These are phyloP conservation scores for Bombycilla garrulus DNA, from an alignment of 2,113 vertebrate species.

Conservation along the genomic window DNA sequence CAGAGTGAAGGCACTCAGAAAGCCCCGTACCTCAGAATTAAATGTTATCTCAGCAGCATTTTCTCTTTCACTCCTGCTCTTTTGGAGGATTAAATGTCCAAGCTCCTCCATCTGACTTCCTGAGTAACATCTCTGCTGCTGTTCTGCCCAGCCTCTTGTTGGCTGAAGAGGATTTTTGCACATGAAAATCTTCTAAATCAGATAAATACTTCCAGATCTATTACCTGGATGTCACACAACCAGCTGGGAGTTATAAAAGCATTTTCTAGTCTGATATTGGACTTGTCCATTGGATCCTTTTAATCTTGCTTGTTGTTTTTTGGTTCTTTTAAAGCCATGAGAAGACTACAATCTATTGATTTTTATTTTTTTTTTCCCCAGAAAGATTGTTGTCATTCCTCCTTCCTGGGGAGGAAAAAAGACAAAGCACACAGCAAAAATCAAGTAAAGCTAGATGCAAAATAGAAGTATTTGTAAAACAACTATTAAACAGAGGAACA, in stretches of 20 bases:
- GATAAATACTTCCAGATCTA: not conserved
- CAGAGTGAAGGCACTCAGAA: not conserved
- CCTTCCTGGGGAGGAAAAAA: not conserved
- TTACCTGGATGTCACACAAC: not conserved
- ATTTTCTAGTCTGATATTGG: not conserved
- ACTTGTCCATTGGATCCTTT: not conserved
- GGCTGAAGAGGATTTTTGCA: not conserved
- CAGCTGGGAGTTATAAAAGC: not conserved
- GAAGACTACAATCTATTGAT: not conserved
- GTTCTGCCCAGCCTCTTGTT: not conserved
- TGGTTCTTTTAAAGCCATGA: not conserved
- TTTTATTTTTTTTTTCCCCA: not conserved
- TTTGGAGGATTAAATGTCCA: not conserved
- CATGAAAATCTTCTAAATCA: not conserved
- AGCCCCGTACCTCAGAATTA: not conserved
- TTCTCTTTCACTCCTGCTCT: not conserved
- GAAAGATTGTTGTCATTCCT: not conserved
- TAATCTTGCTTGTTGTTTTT: not conserved
- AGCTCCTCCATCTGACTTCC: not conserved
- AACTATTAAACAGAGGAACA: not conserved
- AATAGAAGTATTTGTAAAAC: not conserved
- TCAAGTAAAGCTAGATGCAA: not conserved
- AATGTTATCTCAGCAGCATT: not conserved
- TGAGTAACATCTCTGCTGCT: not conserved
- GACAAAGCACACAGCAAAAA: not conserved